Conservation (phyloP, 2,113 vertebrate genomes). For the Melanotaenia duboulayi region DNA sequence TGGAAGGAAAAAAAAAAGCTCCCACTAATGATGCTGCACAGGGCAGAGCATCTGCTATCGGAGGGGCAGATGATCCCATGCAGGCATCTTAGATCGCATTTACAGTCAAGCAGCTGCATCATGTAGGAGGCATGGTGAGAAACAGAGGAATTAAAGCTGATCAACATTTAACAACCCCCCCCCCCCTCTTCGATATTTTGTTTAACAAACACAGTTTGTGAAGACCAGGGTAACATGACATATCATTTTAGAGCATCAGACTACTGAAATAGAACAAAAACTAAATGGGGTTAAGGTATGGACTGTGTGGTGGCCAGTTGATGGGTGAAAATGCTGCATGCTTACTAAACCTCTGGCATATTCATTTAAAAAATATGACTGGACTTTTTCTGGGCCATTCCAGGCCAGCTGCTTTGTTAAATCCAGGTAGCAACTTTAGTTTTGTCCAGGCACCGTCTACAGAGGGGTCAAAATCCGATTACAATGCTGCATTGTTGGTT, state of each 20-base stretch:
- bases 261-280: no score
- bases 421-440: no score
- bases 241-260: no score
- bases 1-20: conserved; percentile 41
- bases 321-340: no score
- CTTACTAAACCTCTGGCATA: no score
- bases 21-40: conserved; percentile 59
- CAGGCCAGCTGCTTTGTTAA: no score
- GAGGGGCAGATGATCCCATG: conserved; percentile 48
- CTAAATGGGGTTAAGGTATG: no score
- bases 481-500: conserved; percentile 1
- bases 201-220: conserved; percentile 3
- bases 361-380: no score
- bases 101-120: conserved; percentile 51
- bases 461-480: not conserved
- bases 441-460: no score
- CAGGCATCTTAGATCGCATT: conserved; percentile 38
- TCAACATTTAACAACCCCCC: conserved; percentile 1
- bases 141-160: conserved; percentile 38
- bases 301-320: no score
- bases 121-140: conserved; percentile 32
- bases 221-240: not conserved
- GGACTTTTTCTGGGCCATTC: no score
- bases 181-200: not conserved
- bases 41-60: conserved; percentile 58